Evolutionary conservation across 2,797 vertebrate species (phyloP).

Genomic region (Eleutherodactylus coqui): DNA sequence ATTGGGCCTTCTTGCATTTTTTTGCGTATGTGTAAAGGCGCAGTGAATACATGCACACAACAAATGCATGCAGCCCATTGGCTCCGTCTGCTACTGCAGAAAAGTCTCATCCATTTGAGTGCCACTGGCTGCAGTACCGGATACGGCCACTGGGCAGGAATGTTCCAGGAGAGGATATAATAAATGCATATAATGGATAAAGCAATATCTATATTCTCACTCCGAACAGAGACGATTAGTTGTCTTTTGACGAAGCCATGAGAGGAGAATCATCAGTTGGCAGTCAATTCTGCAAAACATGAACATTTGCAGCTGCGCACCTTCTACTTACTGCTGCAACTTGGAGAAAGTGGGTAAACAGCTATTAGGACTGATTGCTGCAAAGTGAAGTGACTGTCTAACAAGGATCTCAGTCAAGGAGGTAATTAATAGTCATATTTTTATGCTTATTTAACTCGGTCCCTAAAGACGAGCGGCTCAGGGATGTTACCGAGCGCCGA

Average conservation of each 20-base stretch:
- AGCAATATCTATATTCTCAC: background rate
- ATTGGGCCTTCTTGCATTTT: too few relatives aligned
- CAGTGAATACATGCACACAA: too few relatives aligned
- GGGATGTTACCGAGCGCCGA: constrained; percentile 23
- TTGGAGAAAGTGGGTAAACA: constrained; percentile 42
- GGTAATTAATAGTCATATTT: constrained; percentile 57
- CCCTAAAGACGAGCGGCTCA: constrained; percentile 34
- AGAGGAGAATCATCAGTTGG: background rate
- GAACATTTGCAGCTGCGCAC: constrained; percentile 3
- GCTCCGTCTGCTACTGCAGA: background rate
- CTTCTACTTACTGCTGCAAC: background rate
- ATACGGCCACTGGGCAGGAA: background rate
- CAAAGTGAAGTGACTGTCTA: constrained; percentile 50
- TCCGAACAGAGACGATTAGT: background rate
- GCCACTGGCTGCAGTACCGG: background rate
- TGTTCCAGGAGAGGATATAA: too few relatives aligned
- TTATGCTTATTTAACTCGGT: constrained; percentile 53
- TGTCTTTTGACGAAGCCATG: background rate
- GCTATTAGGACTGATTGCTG: constrained; percentile 41
- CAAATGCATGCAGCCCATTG: too few relatives aligned
- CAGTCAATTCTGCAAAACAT: background rate
- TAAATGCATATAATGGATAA: background rate
- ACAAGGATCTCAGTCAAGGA: constrained; percentile 4
- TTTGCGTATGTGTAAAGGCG: too few relatives aligned
- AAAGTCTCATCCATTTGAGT: background rate